These are phyloP conservation scores for Lanistes nyassanus DNA, from an alignment of 1,140 invertebrate genomes.

Conservation along the genomic window DNA sequence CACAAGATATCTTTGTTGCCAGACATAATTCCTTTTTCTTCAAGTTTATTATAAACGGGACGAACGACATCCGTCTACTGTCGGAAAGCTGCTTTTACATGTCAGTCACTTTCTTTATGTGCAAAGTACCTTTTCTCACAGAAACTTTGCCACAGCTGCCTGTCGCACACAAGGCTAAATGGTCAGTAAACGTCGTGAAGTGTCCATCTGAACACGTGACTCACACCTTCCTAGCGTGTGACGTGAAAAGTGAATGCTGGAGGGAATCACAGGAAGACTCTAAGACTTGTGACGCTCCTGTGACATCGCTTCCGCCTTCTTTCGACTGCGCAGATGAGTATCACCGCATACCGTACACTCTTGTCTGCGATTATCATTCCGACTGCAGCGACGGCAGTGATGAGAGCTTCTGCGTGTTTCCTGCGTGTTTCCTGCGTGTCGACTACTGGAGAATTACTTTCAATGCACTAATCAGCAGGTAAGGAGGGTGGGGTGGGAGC, in stretches of 20 bases:
- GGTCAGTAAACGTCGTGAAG: background rate
- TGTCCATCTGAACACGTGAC: conserved; percentile 3
- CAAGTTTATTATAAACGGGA: background rate
- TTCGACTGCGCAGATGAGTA: background rate
- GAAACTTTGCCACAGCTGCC: background rate
- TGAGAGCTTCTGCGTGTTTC: conserved; percentile 10
- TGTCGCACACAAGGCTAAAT: background rate
- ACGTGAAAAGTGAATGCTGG: background rate
- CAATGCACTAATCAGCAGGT: background rate
- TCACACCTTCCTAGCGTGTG: conserved; percentile 15
- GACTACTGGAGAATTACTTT: background rate
- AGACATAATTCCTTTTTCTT: background rate
- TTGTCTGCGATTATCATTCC: conserved; percentile 5
- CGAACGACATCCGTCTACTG: background rate
- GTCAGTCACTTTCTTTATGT: background rate
- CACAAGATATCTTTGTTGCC: background rate
- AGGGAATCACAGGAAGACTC: background rate
- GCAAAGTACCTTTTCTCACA: background rate
- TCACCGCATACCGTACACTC: conserved; percentile 4
- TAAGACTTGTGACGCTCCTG: background rate
- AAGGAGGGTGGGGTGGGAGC: too few relatives aligned
- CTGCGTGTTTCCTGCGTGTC: background rate
- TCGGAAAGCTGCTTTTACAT: background rate
- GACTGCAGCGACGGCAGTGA: conserved; percentile 14
- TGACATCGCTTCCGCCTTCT: conserved; percentile 3